Base-by-base conservation (phyloP, 2,888 invertebrate genomes). In the Drosophila incognita region DNA sequence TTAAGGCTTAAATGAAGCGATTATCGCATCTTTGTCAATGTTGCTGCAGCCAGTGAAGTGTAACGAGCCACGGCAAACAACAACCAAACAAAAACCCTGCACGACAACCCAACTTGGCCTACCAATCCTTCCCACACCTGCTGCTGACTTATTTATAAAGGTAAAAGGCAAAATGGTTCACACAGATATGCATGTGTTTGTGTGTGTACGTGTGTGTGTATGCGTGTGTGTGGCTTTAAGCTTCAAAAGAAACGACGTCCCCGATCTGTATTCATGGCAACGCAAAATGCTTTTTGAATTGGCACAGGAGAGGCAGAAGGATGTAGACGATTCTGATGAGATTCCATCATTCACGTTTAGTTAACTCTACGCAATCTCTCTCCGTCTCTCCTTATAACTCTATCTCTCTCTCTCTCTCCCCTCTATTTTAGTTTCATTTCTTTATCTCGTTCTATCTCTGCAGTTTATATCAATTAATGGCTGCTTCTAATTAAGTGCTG, bases 21-120 rank as follows among this genome's bases (percentile, higher is more conserved):
- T 87, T 89, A 87, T 90, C 87, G 90, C 87, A 79, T 89, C 89
- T 90, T 89, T 90, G 89, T 86, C 85, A 81, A 69, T 74, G 83
- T 83, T 81, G 81, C 68, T 72, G 76, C 66, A 79, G 69, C 68
- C 67, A 84, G 72, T 81, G 79, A 82, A 81, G 85, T 82, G 85
- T 69, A 78, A 53, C 69, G 57, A 81, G 79, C 69, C 70, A 66
- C 53, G 63, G 79, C 75, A 82, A 79, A 68, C 82, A 82, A 69
- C 74, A 70, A 56, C 61, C 61, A 68, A 81, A 76, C 77, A 62
- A 76, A 68, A 80, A 54, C 58, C 13, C 56, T 59, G 54, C 29
- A 63, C 49, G 46, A 24, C 56, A 54, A 31, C 57, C 53, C 49
- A 56, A 56, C 69, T 49, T 29, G 57, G 72, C 53, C 66, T 69